Base-by-base conservation (phyloP, 2,888 invertebrate genomes). In the Therioaphis trifolii region DNA sequence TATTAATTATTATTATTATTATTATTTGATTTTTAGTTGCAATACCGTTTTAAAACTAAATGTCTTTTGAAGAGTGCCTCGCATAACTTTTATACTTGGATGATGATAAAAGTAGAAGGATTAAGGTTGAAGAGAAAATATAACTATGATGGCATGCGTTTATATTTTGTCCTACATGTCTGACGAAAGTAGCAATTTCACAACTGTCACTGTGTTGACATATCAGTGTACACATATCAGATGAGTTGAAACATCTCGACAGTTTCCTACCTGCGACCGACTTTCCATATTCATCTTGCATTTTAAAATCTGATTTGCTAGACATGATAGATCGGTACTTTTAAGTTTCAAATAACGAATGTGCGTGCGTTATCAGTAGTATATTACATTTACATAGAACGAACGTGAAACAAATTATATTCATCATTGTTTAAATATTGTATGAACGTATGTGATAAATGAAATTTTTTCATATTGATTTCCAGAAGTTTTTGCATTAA, bases 181-280 rank as follows among this genome's bases (percentile, higher is more conserved):
- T 29, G 46, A 29, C 63, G 21, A 77, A 29, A 63, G 29, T 77
- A 63, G 76, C 61, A 77, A 77, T 77, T 77, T 77, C 76, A 77
- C 76, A 63, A 77, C 76, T 77, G 76, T 77, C 76, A 63, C 29
- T 15, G 15, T 29, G 63, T 63, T 63, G 76, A 63, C 76, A 63
- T 77, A 77, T 77, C 76, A 77, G 46, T 29, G 46, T 49, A 29
- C 49, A 63, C 46, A 49, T 49, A 77, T 46, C 29, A 63, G n/a
- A 63, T 14, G 4, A n/a, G 27, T 49, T 5, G 29, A 77, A 63
- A 63, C 29, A 35, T 72, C 29, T 72, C 24, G 29, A 35, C 72
- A 52, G n/a, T 72, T 72, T 76, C 18, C 5, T 76, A 46, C 27
- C 14, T 63, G n/a, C n/a, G 2, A 63, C 46, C 27, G 7, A 40